Evolutionary conservation across 2,113 vertebrate genomes (phyloP), one percentile per base, ranked within the genome.

Genomic region (Lepus timidus): DNA sequence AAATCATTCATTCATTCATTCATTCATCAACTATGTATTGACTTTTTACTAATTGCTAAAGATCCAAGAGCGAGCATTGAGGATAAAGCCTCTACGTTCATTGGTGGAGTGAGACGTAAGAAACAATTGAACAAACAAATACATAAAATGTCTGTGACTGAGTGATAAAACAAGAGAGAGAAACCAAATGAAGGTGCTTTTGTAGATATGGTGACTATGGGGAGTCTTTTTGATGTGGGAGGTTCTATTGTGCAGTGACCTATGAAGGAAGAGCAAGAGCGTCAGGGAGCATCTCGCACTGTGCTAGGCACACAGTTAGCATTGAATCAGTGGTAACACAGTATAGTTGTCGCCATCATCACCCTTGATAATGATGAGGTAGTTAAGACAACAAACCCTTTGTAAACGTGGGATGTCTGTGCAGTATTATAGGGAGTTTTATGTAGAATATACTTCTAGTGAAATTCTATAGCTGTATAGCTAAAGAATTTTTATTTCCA

Each of bases 41-140:
- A 73, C 33, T 80, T 65, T 94, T 68, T 88, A 29, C 36, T 90
- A 31, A 44, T 33, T 88, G 70, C 33, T 67, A 12, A 81, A 91
- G 68, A 79, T 67, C 16, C 12, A 29, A 2, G 73, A 65, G 51
- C 58, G 14, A 92, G 22, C 27, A 79, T 9, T 33, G 55, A 52
- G 29, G 74, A 31, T 29, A 3, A 31, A 73, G 29, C 74, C 23
- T 25, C n/a, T 87, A 31, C 16, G 65, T 68, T 74, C 19, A 7
- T 29, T 39, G n/a, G 17, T 29, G 49, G 80, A 62, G 2, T 19
- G 52, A 29, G 33, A 55, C 11, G 11, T 31, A 62, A 36, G 31
- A 64, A 39, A 23, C 3, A n/a, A 0, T 2, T n/a, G 29, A 49
- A 33, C 31, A 85, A 78, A 36, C 70, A 58, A 68, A 36, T 36